A percentile compares a stretch with the other conserved stretches of the same genome.
Conservation (phyloP, 2,888 invertebrate genomes). For the Aproaerema taeniolella region DNA sequence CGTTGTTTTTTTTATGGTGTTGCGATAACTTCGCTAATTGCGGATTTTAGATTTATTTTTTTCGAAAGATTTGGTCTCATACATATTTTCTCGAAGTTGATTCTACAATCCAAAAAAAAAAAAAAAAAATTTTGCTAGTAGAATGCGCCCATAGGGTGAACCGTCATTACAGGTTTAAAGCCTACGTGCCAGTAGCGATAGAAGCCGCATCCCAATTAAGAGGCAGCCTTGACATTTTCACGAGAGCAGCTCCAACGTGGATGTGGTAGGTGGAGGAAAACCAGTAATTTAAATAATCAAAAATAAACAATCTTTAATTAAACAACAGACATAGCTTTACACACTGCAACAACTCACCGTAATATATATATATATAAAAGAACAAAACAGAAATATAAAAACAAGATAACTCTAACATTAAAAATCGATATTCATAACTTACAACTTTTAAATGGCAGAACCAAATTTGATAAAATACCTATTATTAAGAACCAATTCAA, state of each 20-base stretch:
- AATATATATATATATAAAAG: background rate
- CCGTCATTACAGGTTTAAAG: background rate
- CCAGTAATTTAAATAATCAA: background rate
- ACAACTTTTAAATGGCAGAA: too few relatives aligned
- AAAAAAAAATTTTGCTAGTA: too few relatives aligned
- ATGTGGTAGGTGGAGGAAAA: background rate
- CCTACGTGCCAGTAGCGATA: background rate
- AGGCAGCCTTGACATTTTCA: conserved; percentile 23
- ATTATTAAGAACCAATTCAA: too few relatives aligned
- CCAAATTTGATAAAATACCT: too few relatives aligned
- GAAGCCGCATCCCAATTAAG: conserved; percentile 7
- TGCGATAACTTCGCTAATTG: too few relatives aligned
- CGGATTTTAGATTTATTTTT: too few relatives aligned
- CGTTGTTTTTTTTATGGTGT: too few relatives aligned
- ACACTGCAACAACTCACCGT: background rate
- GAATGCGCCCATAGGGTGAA: too few relatives aligned
- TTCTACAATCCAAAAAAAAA: too few relatives aligned
- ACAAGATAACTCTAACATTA: background rate
- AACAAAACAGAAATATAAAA: background rate
- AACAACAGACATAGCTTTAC: background rate
- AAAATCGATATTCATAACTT: background rate
- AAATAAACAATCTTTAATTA: background rate
- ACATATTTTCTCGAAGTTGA: too few relatives aligned
- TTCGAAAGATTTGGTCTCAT: too few relatives aligned
- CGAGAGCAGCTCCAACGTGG: background rate